phyloP scores from a whole-genome alignment of 2,888 invertebrate genomes.

The Aethes cnicana region DNA sequence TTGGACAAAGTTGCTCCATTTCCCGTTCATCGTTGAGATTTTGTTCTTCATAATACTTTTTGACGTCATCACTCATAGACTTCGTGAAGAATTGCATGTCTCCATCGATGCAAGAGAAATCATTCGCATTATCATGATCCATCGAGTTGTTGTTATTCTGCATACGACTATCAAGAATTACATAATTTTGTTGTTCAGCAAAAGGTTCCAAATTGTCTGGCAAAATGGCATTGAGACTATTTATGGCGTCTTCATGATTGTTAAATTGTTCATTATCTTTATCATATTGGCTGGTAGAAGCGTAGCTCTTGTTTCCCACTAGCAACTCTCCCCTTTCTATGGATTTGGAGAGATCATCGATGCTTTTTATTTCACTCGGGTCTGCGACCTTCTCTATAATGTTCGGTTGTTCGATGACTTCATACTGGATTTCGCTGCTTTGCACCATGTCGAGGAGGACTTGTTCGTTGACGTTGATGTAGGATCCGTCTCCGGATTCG shows the following conservation, averaged over 20 bases:
- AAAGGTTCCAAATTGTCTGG: slow-evolving; percentile 73
- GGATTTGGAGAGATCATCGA: slow-evolving; percentile 75
- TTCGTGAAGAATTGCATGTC: slow-evolving; percentile 78
- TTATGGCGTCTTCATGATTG: slow-evolving; percentile 65
- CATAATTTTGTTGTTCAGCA: slow-evolving; percentile 70
- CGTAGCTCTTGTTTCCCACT: slow-evolving; percentile 57
- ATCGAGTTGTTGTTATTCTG: slow-evolving; percentile 57
- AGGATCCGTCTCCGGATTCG: slow-evolving; percentile 85
- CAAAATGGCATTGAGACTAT: slow-evolving; percentile 66
- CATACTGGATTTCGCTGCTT: slow-evolving; percentile 77
- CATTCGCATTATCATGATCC: slow-evolving; percentile 60
- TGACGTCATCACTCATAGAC: slow-evolving; percentile 76
- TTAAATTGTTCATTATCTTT: slow-evolving; percentile 56
- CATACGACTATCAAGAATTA: slow-evolving; percentile 62
- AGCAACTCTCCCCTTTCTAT: slow-evolving; percentile 75
- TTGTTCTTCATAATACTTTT: slow-evolving; percentile 74
- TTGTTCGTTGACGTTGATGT: slow-evolving; percentile 85
- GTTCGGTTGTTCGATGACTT: slow-evolving; percentile 78
- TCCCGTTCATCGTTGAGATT: slow-evolving; percentile 63
- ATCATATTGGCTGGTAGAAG: slow-evolving; percentile 48
- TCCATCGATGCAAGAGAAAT: slow-evolving; percentile 73
- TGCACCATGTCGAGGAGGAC: slow-evolving; percentile 81
- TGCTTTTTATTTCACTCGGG: slow-evolving; percentile 77
- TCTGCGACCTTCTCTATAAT: slow-evolving; percentile 77
- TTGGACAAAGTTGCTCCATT: slow-evolving; percentile 69